Base-by-base conservation (phyloP, 2,888 invertebrate species). In the Syrphus vitripennis region DNA sequence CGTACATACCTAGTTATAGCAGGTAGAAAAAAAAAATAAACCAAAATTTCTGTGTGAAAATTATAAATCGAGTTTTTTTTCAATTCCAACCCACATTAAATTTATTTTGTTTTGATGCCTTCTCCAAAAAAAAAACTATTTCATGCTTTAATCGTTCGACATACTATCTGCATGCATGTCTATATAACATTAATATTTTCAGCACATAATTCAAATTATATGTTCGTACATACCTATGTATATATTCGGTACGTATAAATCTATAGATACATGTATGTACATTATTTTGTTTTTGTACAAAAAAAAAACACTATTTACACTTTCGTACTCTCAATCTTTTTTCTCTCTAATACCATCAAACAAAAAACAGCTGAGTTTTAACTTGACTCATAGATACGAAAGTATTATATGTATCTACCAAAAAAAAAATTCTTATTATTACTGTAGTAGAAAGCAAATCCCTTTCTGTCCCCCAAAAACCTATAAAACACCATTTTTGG, bases 31-130 rank as follows among this genome's bases (percentile, higher is more conserved):
- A n/a, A n/a, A n/a, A n/a, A n/a, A n/a, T n/a, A n/a, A n/a, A n/a
- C n/a, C n/a, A 4, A 50, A 34, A 21, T 50, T 50, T 34, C 5
- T 50, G 67, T 67, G 67, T 21, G 34, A 67, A 50, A 67, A 37
- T 34, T 48, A 34, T 16, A 48, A 50, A 50, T 50, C 21, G n/a
- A 34, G 21, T 45, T 24, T 40, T 40, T 26, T 24, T 12, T 12
- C 14, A n/a, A 50, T 26, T 26, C 50, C 48, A 45, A 31, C 65
- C 65, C 29, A 65, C 42, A 42, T 21, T 19, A 7, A 53, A 70
- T 37, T 78, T 34, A 65, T 55, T 79, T 65, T 72, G 63, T 78
- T 71, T 78, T 63, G 50, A 70, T 59, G 50, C 50, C 12, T 61
- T 53, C 19, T 14, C 37, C 37, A 26, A 63, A 24, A 24, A 53